These are phyloP conservation scores for Sparus aurata DNA, from an alignment of 2,797 vertebrate genomes.

Conservation along the genomic window DNA sequence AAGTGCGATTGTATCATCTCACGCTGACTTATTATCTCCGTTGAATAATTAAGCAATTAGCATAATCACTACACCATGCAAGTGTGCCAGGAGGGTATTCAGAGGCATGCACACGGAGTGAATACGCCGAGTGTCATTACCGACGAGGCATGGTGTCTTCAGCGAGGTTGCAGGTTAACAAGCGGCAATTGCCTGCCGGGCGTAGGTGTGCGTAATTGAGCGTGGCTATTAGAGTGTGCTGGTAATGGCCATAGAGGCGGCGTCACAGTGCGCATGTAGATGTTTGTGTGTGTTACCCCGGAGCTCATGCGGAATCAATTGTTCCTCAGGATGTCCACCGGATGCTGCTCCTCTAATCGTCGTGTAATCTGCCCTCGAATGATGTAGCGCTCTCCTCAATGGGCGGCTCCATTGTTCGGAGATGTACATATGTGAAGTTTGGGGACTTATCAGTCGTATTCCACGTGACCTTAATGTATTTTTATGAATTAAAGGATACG, in stretches of 20 bases:
- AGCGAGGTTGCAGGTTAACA: conserved; percentile 79
- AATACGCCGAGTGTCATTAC: conserved; percentile 72
- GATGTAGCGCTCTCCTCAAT: conserved; percentile 6
- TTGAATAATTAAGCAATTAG: conserved; percentile 81
- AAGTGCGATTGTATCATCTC: conserved; percentile 65
- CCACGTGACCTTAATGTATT: background rate
- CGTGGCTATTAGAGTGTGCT: conserved; percentile 69
- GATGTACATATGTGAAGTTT: background rate
- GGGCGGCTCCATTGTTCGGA: background rate
- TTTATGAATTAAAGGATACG: too few relatives aligned
- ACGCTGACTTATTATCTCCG: conserved; percentile 69
- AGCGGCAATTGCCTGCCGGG: conserved; percentile 78
- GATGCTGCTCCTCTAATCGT: conserved; percentile 10
- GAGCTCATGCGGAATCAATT: conserved; percentile 2
- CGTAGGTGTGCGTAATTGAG: conserved; percentile 84
- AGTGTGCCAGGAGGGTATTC: conserved; percentile 55
- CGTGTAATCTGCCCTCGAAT: background rate
- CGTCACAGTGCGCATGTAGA: background rate
- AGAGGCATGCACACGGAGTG: conserved; percentile 30
- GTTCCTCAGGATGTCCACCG: conserved; percentile 5
- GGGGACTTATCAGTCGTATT: background rate
- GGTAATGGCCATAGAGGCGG: conserved; percentile 40
- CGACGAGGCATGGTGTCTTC: conserved; percentile 64
- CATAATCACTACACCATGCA: conserved; percentile 68
- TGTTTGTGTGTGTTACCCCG: conserved; percentile 14